Evolutionary conservation across 2,113 vertebrate species (phyloP), one percentile per base, ranked within the genome.

Genomic region (Caranx melampygus): DNA sequence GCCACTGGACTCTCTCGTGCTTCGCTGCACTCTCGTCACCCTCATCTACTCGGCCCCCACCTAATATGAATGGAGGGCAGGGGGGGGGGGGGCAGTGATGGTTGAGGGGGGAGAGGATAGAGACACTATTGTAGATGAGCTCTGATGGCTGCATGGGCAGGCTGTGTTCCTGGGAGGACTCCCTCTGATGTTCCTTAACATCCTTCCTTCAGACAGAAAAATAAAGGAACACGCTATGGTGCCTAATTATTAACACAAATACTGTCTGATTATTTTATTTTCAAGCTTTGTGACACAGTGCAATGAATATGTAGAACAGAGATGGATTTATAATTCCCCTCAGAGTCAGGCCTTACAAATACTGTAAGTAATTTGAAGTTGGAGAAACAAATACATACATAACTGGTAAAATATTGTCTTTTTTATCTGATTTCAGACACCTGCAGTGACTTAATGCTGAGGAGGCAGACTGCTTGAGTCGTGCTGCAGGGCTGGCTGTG

Each of bases 371-470:
- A 42, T 55, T 31, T 26, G 35, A 20, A 55, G 15, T n/a, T 66
- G 31, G 35, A 54, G 20, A 54, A 75, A 47, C 60, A 6, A 61
- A 58, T 26, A 75, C n/a, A 72, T 16, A 60, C 13, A 18, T 51
- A 21, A 26, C 47, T 51, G n/a, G 6, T 62, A 21, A 58, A 57
- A 59, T 61, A 51, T 62, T 68, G 21, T 65, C 40, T 47, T 62
- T 60, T 75, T 52, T 72, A 64, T 14, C n/a, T 61, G 9, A 31
- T 74, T 68, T 78, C 37, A 71, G 67, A 83, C 79, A 91, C 81
- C 83, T 89, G 78, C 84, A 80, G 80, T 62, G 82, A 80, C 59
- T 79, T 81, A 68, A 83, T 78, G 66, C 72, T 81, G 62, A 81
- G 49, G 37, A 82, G 57, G 64, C 80, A 82, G 64, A 75, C 79